Evolutionary conservation across 2,797 vertebrate genomes (phyloP).

Genomic region (Ibycter americanus): DNA sequence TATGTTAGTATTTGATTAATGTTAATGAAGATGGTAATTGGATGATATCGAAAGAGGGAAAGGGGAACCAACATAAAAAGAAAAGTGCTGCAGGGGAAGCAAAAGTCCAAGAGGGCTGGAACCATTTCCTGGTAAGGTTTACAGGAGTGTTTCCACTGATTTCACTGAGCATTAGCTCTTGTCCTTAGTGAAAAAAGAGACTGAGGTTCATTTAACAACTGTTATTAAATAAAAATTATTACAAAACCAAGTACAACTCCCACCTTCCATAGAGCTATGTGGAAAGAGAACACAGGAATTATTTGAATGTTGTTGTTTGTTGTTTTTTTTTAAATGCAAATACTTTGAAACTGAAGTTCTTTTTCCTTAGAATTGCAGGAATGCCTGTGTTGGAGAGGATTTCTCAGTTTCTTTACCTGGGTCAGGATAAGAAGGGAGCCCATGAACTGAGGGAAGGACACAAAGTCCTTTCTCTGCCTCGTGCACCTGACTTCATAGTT

Average conservation of each 20-base stretch:
- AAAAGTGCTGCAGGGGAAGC: background rate
- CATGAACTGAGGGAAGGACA: background rate
- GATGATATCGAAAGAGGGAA: background rate
- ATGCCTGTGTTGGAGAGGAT: background rate
- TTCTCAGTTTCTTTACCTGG: background rate
- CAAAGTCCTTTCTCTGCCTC: background rate
- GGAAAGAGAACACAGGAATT: background rate
- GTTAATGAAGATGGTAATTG: background rate
- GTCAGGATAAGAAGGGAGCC: background rate
- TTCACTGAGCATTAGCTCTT: background rate
- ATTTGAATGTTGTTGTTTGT: background rate
- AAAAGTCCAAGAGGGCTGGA: background rate
- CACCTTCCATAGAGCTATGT: background rate
- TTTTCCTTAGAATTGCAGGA: background rate
- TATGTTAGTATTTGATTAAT: conserved; percentile 12
- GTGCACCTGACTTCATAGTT: background rate
- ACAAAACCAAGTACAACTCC: background rate
- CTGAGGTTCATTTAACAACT: background rate
- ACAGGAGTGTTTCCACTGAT: background rate
- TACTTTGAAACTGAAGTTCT: background rate
- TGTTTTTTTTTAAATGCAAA: background rate
- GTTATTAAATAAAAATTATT: background rate
- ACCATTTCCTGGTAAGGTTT: background rate
- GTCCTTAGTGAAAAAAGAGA: background rate
- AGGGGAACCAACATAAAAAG: background rate